phyloP scores from a whole-genome alignment of 2,113 vertebrate species.

The Edolisoma coerulescens region DNA sequence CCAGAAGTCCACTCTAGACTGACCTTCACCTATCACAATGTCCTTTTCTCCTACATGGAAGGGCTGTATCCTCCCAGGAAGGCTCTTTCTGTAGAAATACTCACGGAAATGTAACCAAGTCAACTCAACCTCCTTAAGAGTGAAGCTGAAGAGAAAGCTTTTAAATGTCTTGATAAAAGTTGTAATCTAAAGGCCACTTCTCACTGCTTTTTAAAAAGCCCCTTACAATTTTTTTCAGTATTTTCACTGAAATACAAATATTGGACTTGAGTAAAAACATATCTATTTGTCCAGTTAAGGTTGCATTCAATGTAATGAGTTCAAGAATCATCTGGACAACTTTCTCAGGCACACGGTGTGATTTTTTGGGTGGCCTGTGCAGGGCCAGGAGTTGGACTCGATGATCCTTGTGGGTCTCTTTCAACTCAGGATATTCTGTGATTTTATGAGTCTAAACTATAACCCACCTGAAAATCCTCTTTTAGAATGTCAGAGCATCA shows the following conservation, averaged over 20 bases:
- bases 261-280: not conserved
- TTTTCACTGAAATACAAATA: not conserved
- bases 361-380: not conserved
- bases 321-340: not conserved
- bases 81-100: not conserved
- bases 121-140: not conserved
- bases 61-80: not conserved
- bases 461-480: not conserved
- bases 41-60: not conserved
- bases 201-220: not conserved
- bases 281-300: not conserved
- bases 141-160: not conserved
- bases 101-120: not conserved
- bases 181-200: not conserved
- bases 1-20: not conserved
- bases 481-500: not conserved
- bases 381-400: fast-evolving
- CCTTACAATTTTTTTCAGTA: not conserved
- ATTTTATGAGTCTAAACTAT: not conserved
- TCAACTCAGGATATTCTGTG: not conserved
- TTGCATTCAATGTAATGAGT: not conserved
- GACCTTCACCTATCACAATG: not conserved
- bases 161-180: not conserved
- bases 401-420: not conserved
- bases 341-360: not conserved